These are phyloP conservation scores for Aphidius colemani DNA, from an alignment of 2,888 invertebrate species.

Conservation along the genomic window DNA sequence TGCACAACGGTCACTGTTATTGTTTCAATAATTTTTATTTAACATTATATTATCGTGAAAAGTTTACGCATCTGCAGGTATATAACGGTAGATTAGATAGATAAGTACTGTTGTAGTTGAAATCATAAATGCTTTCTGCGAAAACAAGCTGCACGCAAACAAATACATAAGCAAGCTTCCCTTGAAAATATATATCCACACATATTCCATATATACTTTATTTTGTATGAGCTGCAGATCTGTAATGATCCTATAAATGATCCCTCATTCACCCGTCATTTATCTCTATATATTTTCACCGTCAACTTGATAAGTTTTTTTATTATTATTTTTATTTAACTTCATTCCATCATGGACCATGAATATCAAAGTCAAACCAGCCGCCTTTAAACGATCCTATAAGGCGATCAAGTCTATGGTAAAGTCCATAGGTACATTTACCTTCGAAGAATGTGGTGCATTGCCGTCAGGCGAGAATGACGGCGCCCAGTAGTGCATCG, in stretches of 20 bases:
- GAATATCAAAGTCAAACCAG: conserved; percentile 20
- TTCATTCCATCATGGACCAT: conserved; percentile 17
- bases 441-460: conserved; percentile 25
- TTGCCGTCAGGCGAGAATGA: conserved; percentile 24
- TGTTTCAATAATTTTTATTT: too few species aligned
- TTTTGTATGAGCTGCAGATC: conserved; percentile 17
- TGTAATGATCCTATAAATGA: conserved; percentile 41
- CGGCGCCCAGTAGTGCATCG: conserved; percentile 23
- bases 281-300: conserved; percentile 16
- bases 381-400: conserved; percentile 20
- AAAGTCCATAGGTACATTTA: conserved; percentile 25
- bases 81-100: not conserved
- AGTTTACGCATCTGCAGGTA: not conserved
- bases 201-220: too few species aligned
- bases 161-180: too few species aligned
- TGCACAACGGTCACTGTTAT: too few species aligned
- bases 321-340: conserved; percentile 15
- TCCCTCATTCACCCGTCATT: conserved; percentile 17
- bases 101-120: not conserved
- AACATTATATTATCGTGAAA: too few species aligned
- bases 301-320: conserved; percentile 16
- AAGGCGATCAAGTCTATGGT: conserved; percentile 30
- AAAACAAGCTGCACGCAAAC: too few species aligned
- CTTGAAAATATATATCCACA: too few species aligned
- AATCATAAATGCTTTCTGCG: not conserved